These are phyloP conservation scores for Cynodonichthys magdalenae DNA, from an alignment of 2,797 vertebrate species.

Conservation along the genomic window DNA sequence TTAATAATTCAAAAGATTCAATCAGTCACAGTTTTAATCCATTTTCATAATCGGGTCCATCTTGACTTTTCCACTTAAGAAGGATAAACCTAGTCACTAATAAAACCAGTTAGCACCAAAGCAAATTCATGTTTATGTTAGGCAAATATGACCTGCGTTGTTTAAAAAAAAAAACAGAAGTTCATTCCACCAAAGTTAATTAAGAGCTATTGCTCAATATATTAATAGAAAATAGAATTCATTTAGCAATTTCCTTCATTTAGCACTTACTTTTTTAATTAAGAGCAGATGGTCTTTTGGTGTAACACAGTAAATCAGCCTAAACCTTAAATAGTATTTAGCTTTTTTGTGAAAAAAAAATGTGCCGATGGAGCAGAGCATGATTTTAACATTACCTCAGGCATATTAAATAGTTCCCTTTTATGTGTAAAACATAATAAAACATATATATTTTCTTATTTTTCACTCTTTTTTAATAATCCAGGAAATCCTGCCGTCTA, in stretches of 20 bases:
- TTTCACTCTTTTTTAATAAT: no score
- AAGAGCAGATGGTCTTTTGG: background rate
- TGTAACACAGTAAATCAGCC: background rate
- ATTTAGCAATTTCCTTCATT: background rate
- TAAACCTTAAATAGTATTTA: background rate
- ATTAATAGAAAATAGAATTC: background rate
- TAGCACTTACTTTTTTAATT: background rate
- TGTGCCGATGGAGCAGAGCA: background rate
- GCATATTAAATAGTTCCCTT: background rate
- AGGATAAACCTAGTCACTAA: no score
- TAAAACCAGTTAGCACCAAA: no score
- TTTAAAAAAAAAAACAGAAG: background rate
- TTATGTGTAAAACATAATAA: background rate
- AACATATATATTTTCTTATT: no score
- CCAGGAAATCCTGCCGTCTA: no score
- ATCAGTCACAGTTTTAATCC: no score
- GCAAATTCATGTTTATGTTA: no score
- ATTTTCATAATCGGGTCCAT: no score
- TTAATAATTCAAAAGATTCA: no score
- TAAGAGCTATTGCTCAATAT: background rate
- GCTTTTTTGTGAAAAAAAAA: background rate
- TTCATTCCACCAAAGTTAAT: background rate
- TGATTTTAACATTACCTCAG: background rate
- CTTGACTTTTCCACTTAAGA: no score
- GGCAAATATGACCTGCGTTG: no score